Base-by-base conservation (phyloP, 2,888 invertebrate species). In the Catocala nupta region DNA sequence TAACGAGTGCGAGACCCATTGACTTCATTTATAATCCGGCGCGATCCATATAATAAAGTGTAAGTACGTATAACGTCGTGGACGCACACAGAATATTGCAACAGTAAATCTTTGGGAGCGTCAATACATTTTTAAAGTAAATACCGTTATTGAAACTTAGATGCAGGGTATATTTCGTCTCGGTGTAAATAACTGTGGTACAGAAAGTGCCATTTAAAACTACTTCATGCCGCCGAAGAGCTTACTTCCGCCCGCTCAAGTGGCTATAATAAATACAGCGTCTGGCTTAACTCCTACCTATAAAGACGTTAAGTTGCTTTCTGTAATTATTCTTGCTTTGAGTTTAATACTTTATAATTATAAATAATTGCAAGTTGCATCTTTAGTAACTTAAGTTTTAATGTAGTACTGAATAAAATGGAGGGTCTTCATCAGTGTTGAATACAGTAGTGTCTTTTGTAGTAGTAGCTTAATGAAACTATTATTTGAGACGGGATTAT, bases 221-320 rank as follows among this genome's bases (percentile, higher is more conserved):
- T 81, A 78, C 80, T 80, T 75, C 74, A 73, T 73, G 73, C 78
- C 61, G 76, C 74, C 82, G 82, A 84, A 83, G 84, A 86, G 84
- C 80, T 83, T 83, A 81, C 83, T 85, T 83, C 83, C 82, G 82
- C 72, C 71, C 78, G 70, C 80, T 78, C 69, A 77, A 85, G 83
- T 78, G 78, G 74, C 81, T 82, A 74, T 83, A 85, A 86, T 85
- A 86, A 86, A 87, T 84, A 83, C 80, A 78, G 80, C 70, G 69
- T 78, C 81, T 77, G 82, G 82, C 79, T 82, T 77, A 76, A 77
- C 77, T 78, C 69, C 25, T 12, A 80, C 62, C 33, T 65, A 81
- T 78, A 80, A 77, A 77, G 73, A 77, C 68, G 50, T 71, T 73
- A 71, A 58, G 64, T 65, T 66, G 57, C 63, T 55, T 33, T 58